Evolutionary conservation across 2,797 vertebrate genomes (phyloP).

Genomic region (Enteromius afrohamiltoni): DNA sequence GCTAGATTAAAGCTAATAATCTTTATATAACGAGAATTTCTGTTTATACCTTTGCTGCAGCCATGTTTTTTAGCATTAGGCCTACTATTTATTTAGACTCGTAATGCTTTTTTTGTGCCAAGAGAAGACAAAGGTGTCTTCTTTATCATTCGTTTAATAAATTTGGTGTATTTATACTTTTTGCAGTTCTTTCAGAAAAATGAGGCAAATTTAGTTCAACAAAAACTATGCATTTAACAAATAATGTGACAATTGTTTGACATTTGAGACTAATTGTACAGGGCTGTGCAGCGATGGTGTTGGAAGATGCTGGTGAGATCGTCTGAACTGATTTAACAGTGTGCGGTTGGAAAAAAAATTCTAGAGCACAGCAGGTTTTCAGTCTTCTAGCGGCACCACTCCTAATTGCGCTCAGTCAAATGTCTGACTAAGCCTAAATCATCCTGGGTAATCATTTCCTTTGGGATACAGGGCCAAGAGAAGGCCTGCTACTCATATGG

Average conservation of each 20-base stretch:
- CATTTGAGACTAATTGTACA: background rate
- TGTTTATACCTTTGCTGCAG: constrained; percentile 30
- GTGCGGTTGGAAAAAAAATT: constrained; percentile 36
- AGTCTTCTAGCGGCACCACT: constrained; percentile 47
- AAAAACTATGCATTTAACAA: background rate
- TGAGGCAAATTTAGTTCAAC: no score
- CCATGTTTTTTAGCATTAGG: background rate
- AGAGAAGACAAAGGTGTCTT: no score
- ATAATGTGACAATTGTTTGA: background rate
- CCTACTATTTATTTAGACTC: background rate
- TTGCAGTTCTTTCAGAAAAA: no score
- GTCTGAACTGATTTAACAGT: constrained; percentile 24
- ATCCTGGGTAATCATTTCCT: constrained; percentile 59
- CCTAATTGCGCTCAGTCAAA: constrained; percentile 62
- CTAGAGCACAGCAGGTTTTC: constrained; percentile 56
- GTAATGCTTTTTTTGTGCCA: background rate
- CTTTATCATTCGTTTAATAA: no score
- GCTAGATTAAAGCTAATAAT: constrained; percentile 83
- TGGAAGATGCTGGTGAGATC: constrained; percentile 17
- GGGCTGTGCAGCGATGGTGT: background rate
- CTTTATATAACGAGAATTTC: constrained; percentile 78
- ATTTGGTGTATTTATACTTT: no score
- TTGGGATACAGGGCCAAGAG: constrained; percentile 31
- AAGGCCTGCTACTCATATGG: background rate
- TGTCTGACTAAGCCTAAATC: constrained; percentile 55